Base-by-base conservation (phyloP, 2,888 invertebrate genomes). In the Rotaria macrura region DNA sequence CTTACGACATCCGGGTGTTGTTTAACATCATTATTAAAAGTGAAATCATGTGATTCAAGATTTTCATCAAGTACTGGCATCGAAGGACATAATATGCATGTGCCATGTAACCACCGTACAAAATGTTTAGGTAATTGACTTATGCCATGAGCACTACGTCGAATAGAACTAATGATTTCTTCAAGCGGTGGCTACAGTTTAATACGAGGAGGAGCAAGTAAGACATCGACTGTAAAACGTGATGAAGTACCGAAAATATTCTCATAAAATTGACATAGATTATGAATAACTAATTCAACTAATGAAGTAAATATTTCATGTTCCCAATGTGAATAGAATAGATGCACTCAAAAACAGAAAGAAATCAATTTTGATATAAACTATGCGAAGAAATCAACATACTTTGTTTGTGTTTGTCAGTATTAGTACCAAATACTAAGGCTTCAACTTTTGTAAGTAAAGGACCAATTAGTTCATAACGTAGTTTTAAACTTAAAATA, bases 1-100 rank as follows among this genome's bases (percentile, higher is more conserved):
- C 65, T 65, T 65, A 65, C 65, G 14, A 65, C 34, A 65, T 43
- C 79, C 43, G 79, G 43, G 43, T 79, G 79, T n/a, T 79, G 79
- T 79, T n/a, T 40, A 43, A 79, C 43, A 79, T 79, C 79, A 43
- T 79, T 43, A 43, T 79, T 2, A 14, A 79, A 79, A 12, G 79
- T 79, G n/a, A 79, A 79, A 79, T 79, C 79, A 6, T 40, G 79
- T 43, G 20, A 10, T 79, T 79, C 79, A 43, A 43, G 14, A 7
- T 79, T 43, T 43, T 79, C 43, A 10, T 79, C 43, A 25, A 25
- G 9, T 43, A 40, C 10, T 25, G 43, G 9, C 25, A 7, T 23
- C 43, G n/a, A 2, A 3, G 79, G 79, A 43, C 79, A 79, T n/a
- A n/a, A 10, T 12, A 43, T 6, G n/a, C 79, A 79, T 25, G 79